Percentiles rank a stretch among this genome's conserved stretches.
These are phyloP conservation scores for Anguilla obscura DNA, from an alignment of 2,797 vertebrate genomes.

Conservation along the genomic window DNA sequence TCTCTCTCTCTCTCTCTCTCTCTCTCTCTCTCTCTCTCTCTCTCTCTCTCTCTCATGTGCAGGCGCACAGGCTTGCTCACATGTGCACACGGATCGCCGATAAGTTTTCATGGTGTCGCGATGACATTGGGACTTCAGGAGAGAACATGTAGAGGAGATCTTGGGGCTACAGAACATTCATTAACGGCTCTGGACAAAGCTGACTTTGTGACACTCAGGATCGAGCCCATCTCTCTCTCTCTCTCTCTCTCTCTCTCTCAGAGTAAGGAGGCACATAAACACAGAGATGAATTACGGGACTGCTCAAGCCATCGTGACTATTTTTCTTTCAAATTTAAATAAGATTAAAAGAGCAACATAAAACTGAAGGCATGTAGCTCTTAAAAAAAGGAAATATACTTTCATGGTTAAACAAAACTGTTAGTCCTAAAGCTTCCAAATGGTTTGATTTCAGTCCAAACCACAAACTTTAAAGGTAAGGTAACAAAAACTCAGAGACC, in stretches of 20 bases:
- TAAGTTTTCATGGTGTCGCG: conserved; percentile 67
- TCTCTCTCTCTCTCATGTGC: conserved; percentile 13
- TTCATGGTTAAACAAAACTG: conserved; percentile 37
- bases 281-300: conserved; percentile 7
- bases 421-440: conserved; percentile 38
- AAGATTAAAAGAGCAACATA: conserved; percentile 25
- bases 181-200: conserved; percentile 73
- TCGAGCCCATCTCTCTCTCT: conserved; percentile 39
- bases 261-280: conserved; percentile 21
- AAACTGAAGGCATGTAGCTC: conserved; percentile 32
- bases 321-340: conserved; percentile 37
- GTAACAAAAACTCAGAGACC: conserved; percentile 30
- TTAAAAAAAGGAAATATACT: conserved; percentile 41
- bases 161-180: conserved; percentile 68
- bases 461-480: conserved; percentile 29
- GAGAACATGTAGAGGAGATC: conserved; percentile 41
- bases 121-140: conserved; percentile 66
- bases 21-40: too few relatives aligned
- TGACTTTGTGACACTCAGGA: conserved; percentile 72
- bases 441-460: conserved; percentile 34
- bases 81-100: conserved; percentile 54
- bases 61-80: conserved; percentile 32
- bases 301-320: conserved; percentile 18
- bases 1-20: conserved; percentile 30
- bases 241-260: not conserved